Percentiles rank a stretch among this genome's conserved stretches.
phyloP scores from a whole-genome alignment of 2,888 invertebrate species.

The Limnephilus marmoratus region DNA sequence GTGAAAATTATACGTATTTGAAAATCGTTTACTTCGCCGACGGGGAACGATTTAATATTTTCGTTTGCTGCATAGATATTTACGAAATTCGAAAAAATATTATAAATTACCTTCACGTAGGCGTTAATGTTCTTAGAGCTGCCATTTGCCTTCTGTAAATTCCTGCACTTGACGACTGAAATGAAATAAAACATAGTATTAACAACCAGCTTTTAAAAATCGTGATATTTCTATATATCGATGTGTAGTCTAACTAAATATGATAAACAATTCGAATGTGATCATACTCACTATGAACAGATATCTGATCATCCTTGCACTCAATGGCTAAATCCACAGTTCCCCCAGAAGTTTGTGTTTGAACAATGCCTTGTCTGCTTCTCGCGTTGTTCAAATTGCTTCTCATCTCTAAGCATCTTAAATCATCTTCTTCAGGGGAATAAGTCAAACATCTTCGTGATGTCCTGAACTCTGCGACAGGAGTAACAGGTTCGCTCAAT shows the following conservation, averaged over 20 bases:
- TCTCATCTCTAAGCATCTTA: slow-evolving; percentile 77
- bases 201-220: not conserved
- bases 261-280: slow-evolving; percentile 13
- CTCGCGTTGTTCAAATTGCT: slow-evolving; percentile 75
- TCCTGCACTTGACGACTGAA: slow-evolving; percentile 87
- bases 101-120: slow-evolving; percentile 84
- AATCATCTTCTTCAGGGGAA: slow-evolving; percentile 76
- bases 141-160: slow-evolving; percentile 82
- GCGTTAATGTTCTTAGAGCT: slow-evolving; percentile 84
- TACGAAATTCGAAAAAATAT: not conserved
- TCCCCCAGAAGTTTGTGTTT: slow-evolving; percentile 71
- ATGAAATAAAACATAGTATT: slow-evolving; percentile 66
- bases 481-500: slow-evolving; percentile 72
- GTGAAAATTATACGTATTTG: not conserved
- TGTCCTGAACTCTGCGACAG: slow-evolving; percentile 75
- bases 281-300: slow-evolving; percentile 83
- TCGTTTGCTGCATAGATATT: not conserved
- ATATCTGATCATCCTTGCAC: slow-evolving; percentile 76
- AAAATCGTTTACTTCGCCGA: not conserved
- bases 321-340: slow-evolving; percentile 81
- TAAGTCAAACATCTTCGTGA: slow-evolving; percentile 79
- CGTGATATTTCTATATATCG: not conserved
- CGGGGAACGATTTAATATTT: not conserved
- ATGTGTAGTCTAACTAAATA: not conserved
- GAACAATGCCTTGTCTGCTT: slow-evolving; percentile 64